These are phyloP conservation scores for Montipora efflorescens DNA, from an alignment of 64 coral and sea anemone species.

Conservation along the genomic window DNA sequence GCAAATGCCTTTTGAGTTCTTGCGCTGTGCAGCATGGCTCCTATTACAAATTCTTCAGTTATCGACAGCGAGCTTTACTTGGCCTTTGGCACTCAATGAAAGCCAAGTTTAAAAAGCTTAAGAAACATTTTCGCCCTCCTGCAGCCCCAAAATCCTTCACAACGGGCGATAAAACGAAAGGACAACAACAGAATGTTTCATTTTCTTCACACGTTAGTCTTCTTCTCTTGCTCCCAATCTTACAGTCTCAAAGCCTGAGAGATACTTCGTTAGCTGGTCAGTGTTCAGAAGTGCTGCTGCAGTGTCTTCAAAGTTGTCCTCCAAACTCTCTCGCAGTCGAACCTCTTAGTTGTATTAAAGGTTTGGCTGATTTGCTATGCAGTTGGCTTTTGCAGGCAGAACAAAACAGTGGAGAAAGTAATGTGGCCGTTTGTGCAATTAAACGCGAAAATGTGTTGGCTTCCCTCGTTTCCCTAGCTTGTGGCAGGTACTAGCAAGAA, in stretches of 20 bases:
- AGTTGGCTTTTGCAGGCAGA: slow-evolving; percentile 61
- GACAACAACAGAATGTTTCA: slow-evolving; percentile 3
- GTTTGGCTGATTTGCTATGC: slow-evolving; percentile 68
- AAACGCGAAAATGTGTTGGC: slow-evolving; percentile 57
- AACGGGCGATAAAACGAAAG: slow-evolving; percentile 21
- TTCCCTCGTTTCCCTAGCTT: slow-evolving; percentile 72
- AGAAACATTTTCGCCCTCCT: slow-evolving; percentile 25
- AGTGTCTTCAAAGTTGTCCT: slow-evolving; percentile 68
- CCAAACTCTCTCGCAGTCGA: slow-evolving; percentile 72
- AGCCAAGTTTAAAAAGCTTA: slow-evolving; percentile 23
- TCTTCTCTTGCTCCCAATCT: slow-evolving; percentile 72
- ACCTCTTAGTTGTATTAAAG: slow-evolving; percentile 58
- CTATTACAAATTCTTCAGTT: slow-evolving; percentile 70
- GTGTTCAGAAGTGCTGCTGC: slow-evolving; percentile 61
- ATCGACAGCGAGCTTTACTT: slow-evolving; percentile 72
- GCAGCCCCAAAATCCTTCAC: neutral
- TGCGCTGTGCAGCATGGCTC: slow-evolving; percentile 59
- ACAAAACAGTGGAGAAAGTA: neutral
- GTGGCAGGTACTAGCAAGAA: slow-evolving; percentile 66
- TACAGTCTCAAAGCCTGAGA: slow-evolving; percentile 75
- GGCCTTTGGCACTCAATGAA: slow-evolving; percentile 62
- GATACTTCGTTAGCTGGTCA: slow-evolving; percentile 66
- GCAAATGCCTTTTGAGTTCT: slow-evolving; percentile 44
- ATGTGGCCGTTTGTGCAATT: neutral
- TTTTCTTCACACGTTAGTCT: slow-evolving; percentile 82